phyloP scores from a whole-genome alignment of 2,888 invertebrate species.

The Stomorhina lunata region DNA sequence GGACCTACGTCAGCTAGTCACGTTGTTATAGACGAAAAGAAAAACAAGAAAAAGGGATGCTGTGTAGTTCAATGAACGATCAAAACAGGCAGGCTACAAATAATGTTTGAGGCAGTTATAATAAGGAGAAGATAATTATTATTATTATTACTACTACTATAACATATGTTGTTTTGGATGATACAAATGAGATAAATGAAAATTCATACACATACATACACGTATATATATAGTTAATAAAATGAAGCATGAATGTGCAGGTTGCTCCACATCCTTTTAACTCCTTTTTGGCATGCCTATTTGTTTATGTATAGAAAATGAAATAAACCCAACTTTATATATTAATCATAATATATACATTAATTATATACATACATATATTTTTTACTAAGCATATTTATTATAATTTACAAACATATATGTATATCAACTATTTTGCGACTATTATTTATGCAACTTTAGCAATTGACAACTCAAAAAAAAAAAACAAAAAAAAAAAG shows the following conservation, averaged over 20 bases:
- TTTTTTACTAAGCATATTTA: slow-evolving; percentile 65
- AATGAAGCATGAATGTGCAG: slow-evolving; percentile 27
- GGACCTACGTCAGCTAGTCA: slow-evolving; percentile 92
- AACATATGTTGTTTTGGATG: slow-evolving; percentile 44
- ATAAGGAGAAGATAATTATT: slow-evolving; percentile 41
- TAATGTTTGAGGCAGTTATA: slow-evolving; percentile 42
- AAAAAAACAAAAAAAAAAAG: not conserved
- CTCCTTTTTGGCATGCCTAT: slow-evolving; percentile 55
- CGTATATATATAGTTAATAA: no score
- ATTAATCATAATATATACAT: slow-evolving; percentile 50
- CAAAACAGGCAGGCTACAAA: slow-evolving; percentile 19
- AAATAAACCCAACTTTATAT: slow-evolving; percentile 52
- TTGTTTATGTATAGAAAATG: slow-evolving; percentile 60
- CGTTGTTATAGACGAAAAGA: slow-evolving; percentile 90
- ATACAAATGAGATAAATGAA: slow-evolving; percentile 27
- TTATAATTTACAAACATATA: no score
- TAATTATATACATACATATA: slow-evolving; percentile 51
- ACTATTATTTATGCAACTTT: slow-evolving; percentile 49
- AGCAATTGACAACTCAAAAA: slow-evolving; percentile 27
- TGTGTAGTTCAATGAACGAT: slow-evolving; percentile 91
- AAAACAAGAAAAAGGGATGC: slow-evolving; percentile 97
- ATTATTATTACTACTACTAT: slow-evolving; percentile 37
- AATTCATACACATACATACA: slow-evolving; percentile 8
- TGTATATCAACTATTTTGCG: slow-evolving; percentile 57
- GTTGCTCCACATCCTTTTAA: slow-evolving; percentile 29